These are phyloP conservation scores for Rachycentron canadum DNA, from an alignment of 2,797 vertebrate species.

Conservation along the genomic window DNA sequence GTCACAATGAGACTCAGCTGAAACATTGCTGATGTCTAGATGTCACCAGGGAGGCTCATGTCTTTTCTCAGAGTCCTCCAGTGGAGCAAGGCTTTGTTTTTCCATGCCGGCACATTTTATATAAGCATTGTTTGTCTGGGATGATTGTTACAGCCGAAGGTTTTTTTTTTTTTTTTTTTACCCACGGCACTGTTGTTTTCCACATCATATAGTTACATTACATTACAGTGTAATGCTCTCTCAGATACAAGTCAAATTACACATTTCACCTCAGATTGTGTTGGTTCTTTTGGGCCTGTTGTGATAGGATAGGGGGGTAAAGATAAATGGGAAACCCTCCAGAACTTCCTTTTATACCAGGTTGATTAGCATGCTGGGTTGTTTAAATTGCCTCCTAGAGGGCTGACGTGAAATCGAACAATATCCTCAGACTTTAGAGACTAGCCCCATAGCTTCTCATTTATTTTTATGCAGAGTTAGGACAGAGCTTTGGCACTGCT, in stretches of 20 bases:
- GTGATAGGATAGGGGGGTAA: conserved; percentile 48
- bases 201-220: conserved; percentile 50
- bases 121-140: not conserved
- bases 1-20: conserved; percentile 67
- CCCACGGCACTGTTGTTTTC: conserved; percentile 46
- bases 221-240: conserved; percentile 57
- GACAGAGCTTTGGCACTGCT: conserved; percentile 74
- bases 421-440: conserved; percentile 82
- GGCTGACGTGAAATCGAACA: conserved; percentile 83
- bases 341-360: conserved; percentile 75
- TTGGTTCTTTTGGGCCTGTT: conserved; percentile 62
- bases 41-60: conserved; percentile 50
- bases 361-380: conserved; percentile 85
- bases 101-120: conserved; percentile 15
- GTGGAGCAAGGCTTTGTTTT: conserved; percentile 6
- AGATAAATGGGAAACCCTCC: conserved; percentile 67
- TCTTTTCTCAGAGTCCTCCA: conserved; percentile 19
- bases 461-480: conserved; percentile 84
- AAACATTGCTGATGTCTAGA: conserved; percentile 59
- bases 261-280: conserved; percentile 52
- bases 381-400: conserved; percentile 85
- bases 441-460: conserved; percentile 83
- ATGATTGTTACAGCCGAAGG: not conserved
- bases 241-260: conserved; percentile 53
- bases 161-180: conserved; percentile 1